Evolutionary conservation across 2,113 vertebrate species (phyloP).

Genomic region (Garra rufa): DNA sequence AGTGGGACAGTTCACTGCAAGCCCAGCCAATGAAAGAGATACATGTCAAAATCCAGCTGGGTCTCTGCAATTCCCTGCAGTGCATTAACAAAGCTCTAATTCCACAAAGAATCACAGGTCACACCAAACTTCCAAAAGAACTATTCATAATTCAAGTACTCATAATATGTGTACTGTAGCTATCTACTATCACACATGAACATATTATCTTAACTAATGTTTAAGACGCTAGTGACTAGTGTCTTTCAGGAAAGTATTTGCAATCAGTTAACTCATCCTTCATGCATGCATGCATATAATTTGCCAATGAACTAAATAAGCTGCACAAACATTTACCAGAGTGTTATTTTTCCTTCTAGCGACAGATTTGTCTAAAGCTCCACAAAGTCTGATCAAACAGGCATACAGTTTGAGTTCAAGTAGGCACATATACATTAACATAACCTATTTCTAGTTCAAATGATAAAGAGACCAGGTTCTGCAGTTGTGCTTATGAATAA

Average conservation of each 20-base stretch:
- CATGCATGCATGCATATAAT: background rate
- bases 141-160: background rate
- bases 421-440: background rate
- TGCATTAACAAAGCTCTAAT: constrained; percentile 30
- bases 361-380: background rate
- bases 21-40: constrained; percentile 31
- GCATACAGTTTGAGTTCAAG: background rate
- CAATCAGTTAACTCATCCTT: background rate
- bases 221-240: background rate
- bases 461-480: background rate
- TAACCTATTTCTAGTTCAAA: background rate
- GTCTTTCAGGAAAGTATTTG: background rate
- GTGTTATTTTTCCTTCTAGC: background rate
- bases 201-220: background rate
- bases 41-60: constrained; percentile 44
- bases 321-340: background rate
- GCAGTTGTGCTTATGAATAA: constrained; percentile 12
- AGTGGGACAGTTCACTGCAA: constrained; percentile 7
- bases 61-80: constrained; percentile 31
- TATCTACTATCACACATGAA: background rate
- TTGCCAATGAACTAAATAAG: background rate
- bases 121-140: background rate
- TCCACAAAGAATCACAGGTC: background rate
- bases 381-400: background rate
- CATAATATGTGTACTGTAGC: background rate